These are phyloP conservation scores for Schizaphis graminum DNA, from an alignment of 2,888 invertebrate genomes.

Conservation along the genomic window DNA sequence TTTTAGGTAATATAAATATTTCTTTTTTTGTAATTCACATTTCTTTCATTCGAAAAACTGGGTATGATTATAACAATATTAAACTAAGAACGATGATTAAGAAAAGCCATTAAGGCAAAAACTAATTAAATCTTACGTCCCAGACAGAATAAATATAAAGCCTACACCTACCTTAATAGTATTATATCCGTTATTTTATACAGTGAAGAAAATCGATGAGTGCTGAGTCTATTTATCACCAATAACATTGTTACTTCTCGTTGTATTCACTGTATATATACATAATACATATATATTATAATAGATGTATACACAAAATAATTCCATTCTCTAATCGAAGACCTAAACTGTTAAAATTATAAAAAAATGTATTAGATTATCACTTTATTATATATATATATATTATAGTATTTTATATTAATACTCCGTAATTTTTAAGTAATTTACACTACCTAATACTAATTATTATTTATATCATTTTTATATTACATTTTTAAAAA, in stretches of 20 bases:
- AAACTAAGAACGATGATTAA: constrained; percentile 60
- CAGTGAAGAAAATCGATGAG: constrained; percentile 39
- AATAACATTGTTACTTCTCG: neutral
- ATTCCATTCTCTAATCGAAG: neutral
- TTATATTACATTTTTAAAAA: neutral
- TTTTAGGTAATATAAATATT: constrained; percentile 16
- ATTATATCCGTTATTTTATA: constrained; percentile 46
- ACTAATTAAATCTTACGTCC: constrained; percentile 62
- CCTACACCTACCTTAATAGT: constrained; percentile 50
- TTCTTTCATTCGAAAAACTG: constrained; percentile 47
- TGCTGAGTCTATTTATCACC: constrained; percentile 32
- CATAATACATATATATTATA: neutral
- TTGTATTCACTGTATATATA: neutral
- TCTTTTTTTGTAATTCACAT: constrained; percentile 33
- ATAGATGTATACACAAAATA: neutral
- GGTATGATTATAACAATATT: constrained; percentile 55
- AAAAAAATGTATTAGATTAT: neutral
- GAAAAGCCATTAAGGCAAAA: constrained; percentile 60
- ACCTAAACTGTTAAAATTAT: neutral
- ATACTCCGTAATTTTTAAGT: neutral
- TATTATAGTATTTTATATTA: neutral
- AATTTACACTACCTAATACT: neutral
- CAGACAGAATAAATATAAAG: constrained; percentile 62
- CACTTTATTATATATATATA: neutral
- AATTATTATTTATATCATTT: neutral